These are phyloP conservation scores for Alethe castanea DNA, from an alignment of 2,113 vertebrate genomes.

Conservation along the genomic window DNA sequence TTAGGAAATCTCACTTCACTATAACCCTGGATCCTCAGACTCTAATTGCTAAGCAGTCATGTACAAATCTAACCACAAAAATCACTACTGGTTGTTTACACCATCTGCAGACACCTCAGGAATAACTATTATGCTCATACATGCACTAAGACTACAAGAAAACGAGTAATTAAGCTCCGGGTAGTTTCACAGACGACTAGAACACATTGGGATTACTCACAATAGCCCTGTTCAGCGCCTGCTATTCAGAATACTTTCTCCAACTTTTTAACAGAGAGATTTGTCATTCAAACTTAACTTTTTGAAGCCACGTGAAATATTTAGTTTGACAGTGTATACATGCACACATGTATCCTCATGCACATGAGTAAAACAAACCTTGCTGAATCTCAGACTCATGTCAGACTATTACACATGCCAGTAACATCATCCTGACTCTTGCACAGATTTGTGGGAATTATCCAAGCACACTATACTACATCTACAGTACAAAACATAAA, in stretches of 20 bases:
- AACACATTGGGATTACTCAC: not conserved
- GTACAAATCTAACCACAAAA: not conserved
- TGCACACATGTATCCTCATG: not conserved
- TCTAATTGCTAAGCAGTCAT: not conserved
- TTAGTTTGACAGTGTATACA: not conserved
- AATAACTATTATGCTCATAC: not conserved
- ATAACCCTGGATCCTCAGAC: not conserved
- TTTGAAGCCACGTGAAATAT: not conserved
- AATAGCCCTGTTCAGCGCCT: fast-evolving
- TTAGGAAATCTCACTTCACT: not conserved
- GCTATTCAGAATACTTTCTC: not conserved
- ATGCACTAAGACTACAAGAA: not conserved
- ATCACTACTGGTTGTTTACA: conserved; percentile 5
- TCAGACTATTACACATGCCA: not conserved
- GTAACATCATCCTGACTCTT: not conserved
- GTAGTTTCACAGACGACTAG: not conserved
- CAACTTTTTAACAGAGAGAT: not conserved
- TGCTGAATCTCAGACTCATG: not conserved
- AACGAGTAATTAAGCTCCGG: not conserved
- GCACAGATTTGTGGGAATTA: not conserved
- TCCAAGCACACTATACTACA: not conserved
- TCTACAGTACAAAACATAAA: not conserved
- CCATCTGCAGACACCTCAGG: not conserved
- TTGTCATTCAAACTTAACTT: not conserved
- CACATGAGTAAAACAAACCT: not conserved